Evolutionary conservation across 2,113 vertebrate genomes (phyloP).

Genomic region (Euleptes europaea): DNA sequence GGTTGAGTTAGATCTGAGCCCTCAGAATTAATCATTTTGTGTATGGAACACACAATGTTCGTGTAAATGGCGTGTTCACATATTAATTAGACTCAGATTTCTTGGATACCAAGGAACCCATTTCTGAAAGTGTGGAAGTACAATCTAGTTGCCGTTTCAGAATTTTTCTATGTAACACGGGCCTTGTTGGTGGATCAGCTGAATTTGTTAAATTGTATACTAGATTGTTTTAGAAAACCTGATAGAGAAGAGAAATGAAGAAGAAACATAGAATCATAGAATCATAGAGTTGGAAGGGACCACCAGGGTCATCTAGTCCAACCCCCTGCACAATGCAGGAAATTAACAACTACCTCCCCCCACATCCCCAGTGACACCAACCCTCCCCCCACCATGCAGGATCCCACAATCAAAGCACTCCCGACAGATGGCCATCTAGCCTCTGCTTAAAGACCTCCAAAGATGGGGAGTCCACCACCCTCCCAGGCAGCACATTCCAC

Average conservation of each 20-base stretch:
- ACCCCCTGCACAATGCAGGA: too few species aligned
- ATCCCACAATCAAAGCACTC: too few species aligned
- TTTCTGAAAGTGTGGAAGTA: not conserved
- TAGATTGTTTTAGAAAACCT: not conserved
- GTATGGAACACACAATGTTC: not conserved
- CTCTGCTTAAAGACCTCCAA: too few species aligned
- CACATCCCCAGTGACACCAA: too few species aligned
- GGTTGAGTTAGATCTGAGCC: not conserved
- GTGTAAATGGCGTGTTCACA: conserved; percentile 9
- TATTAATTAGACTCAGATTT: not conserved
- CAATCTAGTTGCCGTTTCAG: not conserved
- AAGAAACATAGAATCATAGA: too few species aligned
- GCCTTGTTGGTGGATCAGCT: not conserved
- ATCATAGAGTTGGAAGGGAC: too few species aligned
- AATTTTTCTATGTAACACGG: not conserved
- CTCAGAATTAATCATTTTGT: fast-evolving
- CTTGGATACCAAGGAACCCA: not conserved
- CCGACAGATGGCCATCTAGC: too few species aligned
- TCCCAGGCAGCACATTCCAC: too few species aligned
- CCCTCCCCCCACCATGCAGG: too few species aligned
- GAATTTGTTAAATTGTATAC: not conserved
- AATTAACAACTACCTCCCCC: too few species aligned
- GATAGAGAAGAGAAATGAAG: not conserved
- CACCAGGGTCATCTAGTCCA: too few species aligned
- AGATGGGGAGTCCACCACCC: too few species aligned